phyloP scores from a whole-genome alignment of 2,888 invertebrate species.

The Coenonympha glycerion region DNA sequence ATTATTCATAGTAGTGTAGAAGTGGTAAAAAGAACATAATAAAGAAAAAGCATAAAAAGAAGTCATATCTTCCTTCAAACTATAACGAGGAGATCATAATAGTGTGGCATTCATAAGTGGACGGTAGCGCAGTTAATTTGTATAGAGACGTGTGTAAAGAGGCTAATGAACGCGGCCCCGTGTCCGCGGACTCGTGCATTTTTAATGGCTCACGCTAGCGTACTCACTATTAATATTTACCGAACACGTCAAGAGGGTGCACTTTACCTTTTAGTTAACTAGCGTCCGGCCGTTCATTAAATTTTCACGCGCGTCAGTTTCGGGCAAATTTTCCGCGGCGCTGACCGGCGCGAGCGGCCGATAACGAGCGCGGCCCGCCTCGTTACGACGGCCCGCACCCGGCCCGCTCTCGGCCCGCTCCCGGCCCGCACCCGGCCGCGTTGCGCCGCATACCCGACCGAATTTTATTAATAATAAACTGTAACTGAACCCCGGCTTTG shows the following conservation, averaged over 20 bases:
- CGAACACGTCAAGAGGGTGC: slow-evolving; percentile 77
- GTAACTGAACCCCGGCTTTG: slow-evolving; percentile 72
- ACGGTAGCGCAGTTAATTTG: slow-evolving; percentile 39
- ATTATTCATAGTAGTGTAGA: too few relatives aligned
- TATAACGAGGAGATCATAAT: neutral
- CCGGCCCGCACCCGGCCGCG: slow-evolving; percentile 24
- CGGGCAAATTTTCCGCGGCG: slow-evolving; percentile 75
- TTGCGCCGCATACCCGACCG: slow-evolving; percentile 43
- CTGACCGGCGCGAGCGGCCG: slow-evolving; percentile 52
- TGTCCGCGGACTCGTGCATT: slow-evolving; percentile 73
- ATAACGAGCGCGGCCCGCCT: slow-evolving; percentile 53
- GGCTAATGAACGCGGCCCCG: slow-evolving; percentile 61
- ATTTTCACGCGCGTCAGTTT: slow-evolving; percentile 77
- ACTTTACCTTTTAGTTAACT: slow-evolving; percentile 77
- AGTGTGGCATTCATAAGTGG: slow-evolving; percentile 22
- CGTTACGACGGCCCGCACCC: slow-evolving; percentile 45
- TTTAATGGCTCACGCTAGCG: slow-evolving; percentile 73
- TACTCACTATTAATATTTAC: slow-evolving; percentile 76
- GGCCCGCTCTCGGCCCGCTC: slow-evolving; percentile 3
- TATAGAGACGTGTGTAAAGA: slow-evolving; percentile 47
- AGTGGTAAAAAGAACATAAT: too few relatives aligned
- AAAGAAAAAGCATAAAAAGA: too few relatives aligned
- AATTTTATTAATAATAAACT: slow-evolving; percentile 76
- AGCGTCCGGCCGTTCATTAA: slow-evolving; percentile 77
- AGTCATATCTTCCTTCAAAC: too few relatives aligned